Percentiles rank a stretch among this genome's conserved stretches.
phyloP scores from a whole-genome alignment of 2,888 invertebrate genomes.

The Hofmannophila pseudospretella region DNA sequence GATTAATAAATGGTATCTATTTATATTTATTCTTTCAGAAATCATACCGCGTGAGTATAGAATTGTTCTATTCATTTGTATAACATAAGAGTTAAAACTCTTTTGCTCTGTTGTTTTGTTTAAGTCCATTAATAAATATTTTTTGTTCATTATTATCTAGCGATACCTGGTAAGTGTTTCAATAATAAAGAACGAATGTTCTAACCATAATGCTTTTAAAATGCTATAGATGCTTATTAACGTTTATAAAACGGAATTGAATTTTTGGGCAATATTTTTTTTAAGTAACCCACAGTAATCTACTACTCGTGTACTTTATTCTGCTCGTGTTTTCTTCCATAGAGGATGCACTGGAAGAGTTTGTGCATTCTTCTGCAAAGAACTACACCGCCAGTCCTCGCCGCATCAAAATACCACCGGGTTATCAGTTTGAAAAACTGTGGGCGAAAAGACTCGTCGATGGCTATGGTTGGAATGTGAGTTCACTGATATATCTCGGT shows the following conservation, averaged over 20 bases:
- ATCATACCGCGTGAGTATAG: slow-evolving; percentile 44
- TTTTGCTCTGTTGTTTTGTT: neutral
- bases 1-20: no score
- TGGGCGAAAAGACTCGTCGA: slow-evolving; percentile 4
- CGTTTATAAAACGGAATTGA: no score
- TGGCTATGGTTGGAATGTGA: slow-evolving; percentile 6
- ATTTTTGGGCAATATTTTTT: neutral
- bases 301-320: neutral
- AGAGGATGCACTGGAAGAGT: slow-evolving; percentile 47
- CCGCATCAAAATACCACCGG: slow-evolving; percentile 27
- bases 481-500: no score
- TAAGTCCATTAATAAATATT: slow-evolving; percentile 5
- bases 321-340: slow-evolving; percentile 9
- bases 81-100: no score
- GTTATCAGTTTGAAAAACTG: slow-evolving; percentile 22
- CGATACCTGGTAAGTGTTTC: slow-evolving; percentile 32
- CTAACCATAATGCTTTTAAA: no score
- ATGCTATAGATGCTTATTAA: no score
- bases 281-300: neutral
- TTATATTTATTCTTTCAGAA: slow-evolving; percentile 31
- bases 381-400: slow-evolving; percentile 34
- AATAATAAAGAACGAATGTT: no score
- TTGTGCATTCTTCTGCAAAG: slow-evolving; percentile 14
- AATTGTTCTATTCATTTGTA: neutral
- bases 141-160: slow-evolving; percentile 18